A percentile compares a stretch with the other conserved stretches of the same genome.
Conservation (phyloP, 2,797 vertebrate genomes). For the Sparus aurata region DNA sequence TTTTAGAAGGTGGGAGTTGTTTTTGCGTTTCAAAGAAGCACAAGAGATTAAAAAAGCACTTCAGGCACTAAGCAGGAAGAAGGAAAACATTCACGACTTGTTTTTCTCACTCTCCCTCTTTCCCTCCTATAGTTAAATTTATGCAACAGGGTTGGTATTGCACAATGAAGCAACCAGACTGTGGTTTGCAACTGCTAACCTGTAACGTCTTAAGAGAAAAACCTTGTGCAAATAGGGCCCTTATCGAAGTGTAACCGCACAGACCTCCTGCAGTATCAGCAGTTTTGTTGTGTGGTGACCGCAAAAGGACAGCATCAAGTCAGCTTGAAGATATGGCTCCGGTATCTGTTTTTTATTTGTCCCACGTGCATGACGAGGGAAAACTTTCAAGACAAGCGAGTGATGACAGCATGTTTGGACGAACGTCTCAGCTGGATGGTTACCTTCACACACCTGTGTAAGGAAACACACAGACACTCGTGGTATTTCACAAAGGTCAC, state of each 20-base stretch:
- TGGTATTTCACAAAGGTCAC: conserved; percentile 68
- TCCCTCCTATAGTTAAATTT: conserved; percentile 46
- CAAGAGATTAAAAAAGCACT: not conserved
- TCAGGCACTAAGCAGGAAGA: conserved; percentile 9
- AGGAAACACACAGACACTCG: conserved; percentile 39
- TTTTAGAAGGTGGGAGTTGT: not conserved
- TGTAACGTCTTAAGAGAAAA: conserved; percentile 46
- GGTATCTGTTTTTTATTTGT: not conserved
- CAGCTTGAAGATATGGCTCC: conserved; percentile 2
- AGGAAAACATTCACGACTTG: conserved; percentile 63
- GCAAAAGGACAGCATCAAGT: conserved; percentile 3
- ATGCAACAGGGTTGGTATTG: conserved; percentile 59
- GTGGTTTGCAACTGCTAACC: conserved; percentile 51
- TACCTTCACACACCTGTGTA: conserved; percentile 52
- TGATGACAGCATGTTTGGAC: conserved; percentile 54
- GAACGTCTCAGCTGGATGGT: conserved; percentile 22
- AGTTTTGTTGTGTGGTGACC: not conserved
- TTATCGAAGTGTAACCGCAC: conserved; percentile 36
- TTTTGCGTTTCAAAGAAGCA: conserved; percentile 13
- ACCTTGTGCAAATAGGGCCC: conserved; percentile 26
- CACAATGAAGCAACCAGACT: conserved; percentile 55
- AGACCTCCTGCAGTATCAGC: conserved; percentile 14
- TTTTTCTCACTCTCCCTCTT: conserved; percentile 59
- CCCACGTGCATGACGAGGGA: conserved; percentile 1
- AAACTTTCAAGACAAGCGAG: conserved; percentile 17